phyloP scores from a whole-genome alignment of 2,888 invertebrate species.

The Drosophila anceps region DNA sequence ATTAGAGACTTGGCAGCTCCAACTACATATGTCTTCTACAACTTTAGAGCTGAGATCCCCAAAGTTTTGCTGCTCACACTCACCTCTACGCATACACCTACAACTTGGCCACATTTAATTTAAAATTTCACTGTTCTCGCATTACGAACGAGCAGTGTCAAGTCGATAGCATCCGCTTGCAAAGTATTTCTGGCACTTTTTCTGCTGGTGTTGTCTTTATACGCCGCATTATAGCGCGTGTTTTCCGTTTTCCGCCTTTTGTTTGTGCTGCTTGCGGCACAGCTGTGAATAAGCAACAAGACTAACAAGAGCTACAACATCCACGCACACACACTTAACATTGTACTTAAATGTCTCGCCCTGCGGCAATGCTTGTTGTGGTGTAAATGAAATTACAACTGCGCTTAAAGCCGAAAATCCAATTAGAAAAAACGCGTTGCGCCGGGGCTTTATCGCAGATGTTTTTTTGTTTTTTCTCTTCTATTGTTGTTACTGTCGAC shows the following conservation, averaged over 20 bases:
- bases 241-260: slow-evolving; percentile 72
- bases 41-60: not conserved
- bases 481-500: slow-evolving; percentile 22
- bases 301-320: slow-evolving; percentile 21
- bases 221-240: slow-evolving; percentile 64
- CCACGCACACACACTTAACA: slow-evolving; percentile 56
- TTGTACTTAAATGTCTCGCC: slow-evolving; percentile 71
- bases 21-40: not conserved
- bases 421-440: slow-evolving; percentile 70
- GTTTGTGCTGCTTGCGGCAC: slow-evolving; percentile 53
- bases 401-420: slow-evolving; percentile 80
- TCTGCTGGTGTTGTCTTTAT: slow-evolving; percentile 36
- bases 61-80: too few relatives aligned
- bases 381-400: slow-evolving; percentile 80
- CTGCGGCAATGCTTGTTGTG: slow-evolving; percentile 40
- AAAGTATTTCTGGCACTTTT: not conserved
- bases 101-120: not conserved
- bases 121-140: not conserved
- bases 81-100: too few relatives aligned
- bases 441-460: slow-evolving; percentile 60
- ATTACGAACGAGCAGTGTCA: not conserved
- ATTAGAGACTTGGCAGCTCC: not conserved
- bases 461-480: not conserved
- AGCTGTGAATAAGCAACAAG: slow-evolving; percentile 49
- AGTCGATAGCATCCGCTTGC: not conserved